Base-by-base conservation (phyloP, 2,888 invertebrate genomes). In the Drosophila mercatorum region DNA sequence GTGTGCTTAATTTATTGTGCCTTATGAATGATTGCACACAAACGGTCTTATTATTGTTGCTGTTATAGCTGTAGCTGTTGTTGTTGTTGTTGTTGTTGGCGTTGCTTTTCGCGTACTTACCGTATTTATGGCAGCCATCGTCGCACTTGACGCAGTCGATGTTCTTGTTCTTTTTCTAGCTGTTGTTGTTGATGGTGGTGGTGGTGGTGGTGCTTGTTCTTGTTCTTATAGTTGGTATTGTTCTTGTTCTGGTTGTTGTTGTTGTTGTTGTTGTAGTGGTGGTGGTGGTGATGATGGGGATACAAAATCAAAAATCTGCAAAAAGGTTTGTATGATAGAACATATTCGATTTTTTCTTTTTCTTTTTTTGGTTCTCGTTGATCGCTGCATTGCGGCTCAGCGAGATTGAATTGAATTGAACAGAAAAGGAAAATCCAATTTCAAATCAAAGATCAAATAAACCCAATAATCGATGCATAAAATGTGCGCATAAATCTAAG, bases 81-180 rank as follows among this genome's bases (percentile, higher is more conserved):
- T 14, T 43, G 40, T 52, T 63, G 51, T 36, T 67, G 41, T 56
- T 71, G 55, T 49, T 64, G 36, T 22, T 40, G 40, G 31, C 31
- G 40, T 38, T 44, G 44, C 52, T 66, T 52, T 73, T 76, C 79
- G 70, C 73, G 78, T 88, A 92, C 92, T 92, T 92, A 92, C 92
- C 92, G 92, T 91, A 89, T 92, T 92, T 83, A 92, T 89, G 86
- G 92, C 91, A 83, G 92, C 92, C 92, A 92, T 92, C 85, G 90
- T 89, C 78, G 89, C 80, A 77, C 80, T 80, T 78, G 90, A 74
- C 76, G 89, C 75, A 46, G 84, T 82, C 74, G 89, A 81, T 77
- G 75, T 74, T 78, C 83, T 80, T 76, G 83, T 77, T 74, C 69
- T 73, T 80, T 28, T 61, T 26, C 64, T 80, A 76, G 58, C 72